phyloP scores from a whole-genome alignment of 2,888 invertebrate species.

The Sinotaia quadrata region DNA sequence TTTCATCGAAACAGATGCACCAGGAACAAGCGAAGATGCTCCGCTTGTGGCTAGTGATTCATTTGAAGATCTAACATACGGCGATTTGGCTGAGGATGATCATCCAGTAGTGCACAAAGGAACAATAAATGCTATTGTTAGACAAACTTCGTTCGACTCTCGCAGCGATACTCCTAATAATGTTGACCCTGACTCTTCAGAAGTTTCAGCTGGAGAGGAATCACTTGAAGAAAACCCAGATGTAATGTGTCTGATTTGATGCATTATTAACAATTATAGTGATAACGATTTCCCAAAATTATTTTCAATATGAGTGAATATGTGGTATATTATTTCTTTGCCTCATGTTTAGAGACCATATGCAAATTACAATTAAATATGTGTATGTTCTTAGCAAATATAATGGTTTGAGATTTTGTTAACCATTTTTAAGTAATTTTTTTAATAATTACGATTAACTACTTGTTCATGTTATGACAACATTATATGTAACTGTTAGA shows the following conservation, averaged over 20 bases:
- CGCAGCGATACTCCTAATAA: conserved; percentile 39
- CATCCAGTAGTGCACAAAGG: conserved; percentile 28
- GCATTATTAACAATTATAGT: no score
- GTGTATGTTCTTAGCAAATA: no score
- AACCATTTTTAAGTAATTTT: no score
- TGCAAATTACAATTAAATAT: no score
- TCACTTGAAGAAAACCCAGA: conserved; percentile 38
- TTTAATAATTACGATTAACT: no score
- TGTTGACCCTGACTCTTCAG: conserved; percentile 48
- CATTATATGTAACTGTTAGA: no score
- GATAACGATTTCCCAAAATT: no score
- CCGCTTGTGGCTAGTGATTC: conserved; percentile 78
- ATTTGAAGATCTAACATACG: conserved; percentile 63
- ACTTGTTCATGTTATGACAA: no score
- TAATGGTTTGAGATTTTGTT: no score
- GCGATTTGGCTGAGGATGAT: conserved; percentile 19
- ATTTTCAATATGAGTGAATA: no score
- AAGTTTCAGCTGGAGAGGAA: conserved; percentile 40
- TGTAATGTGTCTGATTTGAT: not conserved
- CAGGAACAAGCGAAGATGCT: conserved; percentile 79
- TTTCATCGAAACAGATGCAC: conserved; percentile 66
- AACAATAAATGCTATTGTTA: conserved; percentile 51
- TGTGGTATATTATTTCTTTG: no score
- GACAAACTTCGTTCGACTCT: conserved; percentile 43
- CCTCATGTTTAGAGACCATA: no score